Evolutionary conservation across 1,140 invertebrate genomes (phyloP).

Genomic region (Pteromalus puparum): DNA sequence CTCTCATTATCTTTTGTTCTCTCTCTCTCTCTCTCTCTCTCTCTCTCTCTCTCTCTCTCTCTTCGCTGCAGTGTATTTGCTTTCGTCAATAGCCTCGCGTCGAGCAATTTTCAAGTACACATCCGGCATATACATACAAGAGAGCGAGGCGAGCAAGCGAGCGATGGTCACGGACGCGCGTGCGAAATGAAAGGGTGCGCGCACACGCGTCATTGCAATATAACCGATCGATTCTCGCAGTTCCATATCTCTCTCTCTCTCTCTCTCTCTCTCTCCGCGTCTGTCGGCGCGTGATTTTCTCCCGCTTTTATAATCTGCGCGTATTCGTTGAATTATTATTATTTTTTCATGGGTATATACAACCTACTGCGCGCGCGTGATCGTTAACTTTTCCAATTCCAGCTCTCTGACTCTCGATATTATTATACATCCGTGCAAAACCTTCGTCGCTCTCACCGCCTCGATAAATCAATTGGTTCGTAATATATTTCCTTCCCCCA

Average conservation of each 20-base stretch:
- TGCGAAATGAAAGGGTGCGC: constrained; percentile 29
- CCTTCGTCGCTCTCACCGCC: neutral
- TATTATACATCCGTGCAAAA: neutral
- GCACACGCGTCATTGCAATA: constrained; percentile 22
- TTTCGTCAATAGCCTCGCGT: constrained; percentile 11
- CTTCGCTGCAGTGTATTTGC: constrained; percentile 16
- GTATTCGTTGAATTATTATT: neutral
- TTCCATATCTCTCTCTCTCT: neutral
- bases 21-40: too few species aligned
- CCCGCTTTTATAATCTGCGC: too few species aligned
- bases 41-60: too few species aligned
- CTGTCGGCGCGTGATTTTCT: neutral
- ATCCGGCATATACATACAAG: too few species aligned
- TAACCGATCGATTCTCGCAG: neutral
- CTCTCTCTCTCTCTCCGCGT: neutral
- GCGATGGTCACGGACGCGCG: constrained; percentile 12
- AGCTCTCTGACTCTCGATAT: too few species aligned
- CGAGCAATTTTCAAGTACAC: constrained; percentile 30
- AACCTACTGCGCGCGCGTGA: too few species aligned
- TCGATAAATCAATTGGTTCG: constrained; percentile 41
- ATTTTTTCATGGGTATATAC: too few species aligned
- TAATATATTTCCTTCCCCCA: constrained; percentile 33
- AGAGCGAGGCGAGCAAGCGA: too few species aligned
- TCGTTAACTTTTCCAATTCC: too few species aligned
- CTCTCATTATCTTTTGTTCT: too few species aligned